Evolutionary conservation across 2,797 vertebrate species (phyloP).

Genomic region (Schizothorax lantsangensis): DNA sequence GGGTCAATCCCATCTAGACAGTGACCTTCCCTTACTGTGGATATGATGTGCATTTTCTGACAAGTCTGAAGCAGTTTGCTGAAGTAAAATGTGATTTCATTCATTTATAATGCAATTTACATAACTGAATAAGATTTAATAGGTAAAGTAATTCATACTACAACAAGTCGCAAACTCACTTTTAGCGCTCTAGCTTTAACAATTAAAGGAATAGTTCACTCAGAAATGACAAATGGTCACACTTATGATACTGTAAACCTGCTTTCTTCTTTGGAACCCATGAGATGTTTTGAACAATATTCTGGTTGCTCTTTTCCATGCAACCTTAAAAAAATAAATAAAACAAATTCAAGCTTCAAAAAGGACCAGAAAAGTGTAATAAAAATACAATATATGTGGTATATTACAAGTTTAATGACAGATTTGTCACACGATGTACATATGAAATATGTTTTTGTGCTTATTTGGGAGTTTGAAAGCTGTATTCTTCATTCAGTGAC

Average conservation of each 20-base stretch:
- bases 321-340: not conserved
- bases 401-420: not conserved
- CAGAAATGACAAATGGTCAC: not conserved
- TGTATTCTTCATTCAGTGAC: not conserved
- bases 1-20: slow-evolving; percentile 48
- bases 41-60: not conserved
- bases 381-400: not conserved
- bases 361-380: not conserved
- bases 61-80: not conserved
- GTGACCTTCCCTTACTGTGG: not conserved
- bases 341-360: too few relatives aligned
- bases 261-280: not conserved
- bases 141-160: not conserved
- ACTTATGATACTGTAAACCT: not conserved
- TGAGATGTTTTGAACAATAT: not conserved
- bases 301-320: not conserved
- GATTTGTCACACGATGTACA: not conserved
- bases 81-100: not conserved
- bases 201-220: not conserved
- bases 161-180: not conserved
- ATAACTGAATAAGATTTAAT: not conserved
- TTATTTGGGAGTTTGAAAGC: not conserved
- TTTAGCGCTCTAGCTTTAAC: not conserved
- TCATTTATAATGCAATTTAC: not conserved
- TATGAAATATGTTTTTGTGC: not conserved